Evolutionary conservation across 1,140 invertebrate genomes (phyloP), one percentile per base, ranked within the genome.

Genomic region (Camponotus pennsylvanicus): DNA sequence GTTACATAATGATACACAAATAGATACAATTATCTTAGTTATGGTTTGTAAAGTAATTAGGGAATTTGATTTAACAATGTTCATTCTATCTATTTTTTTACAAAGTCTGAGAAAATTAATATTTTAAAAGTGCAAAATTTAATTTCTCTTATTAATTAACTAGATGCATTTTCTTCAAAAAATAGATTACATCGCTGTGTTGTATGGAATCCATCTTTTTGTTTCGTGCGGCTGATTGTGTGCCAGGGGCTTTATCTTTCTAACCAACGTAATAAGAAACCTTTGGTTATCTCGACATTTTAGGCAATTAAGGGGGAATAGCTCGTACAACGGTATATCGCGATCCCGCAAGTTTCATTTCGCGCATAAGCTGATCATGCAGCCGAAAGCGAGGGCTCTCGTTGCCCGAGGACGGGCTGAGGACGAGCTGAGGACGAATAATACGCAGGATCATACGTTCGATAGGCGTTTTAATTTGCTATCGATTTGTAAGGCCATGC

Each of bases 391-490:
- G 55, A 83, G 79, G 69, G 69, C 67, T 73, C 79, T 83, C 55
- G 79, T 83, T 61, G 40, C 13, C 40, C 9, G 80, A 45, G 52
- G 18, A 52, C 9, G 42, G 21, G 76, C 57, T 69, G 27, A 27
- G 27, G 27, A 27, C 27, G 27, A 27, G 27, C 64, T 42, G 70
- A 73, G 52, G 70, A 59, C 55, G 78, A 37, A 45, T 42, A 89
- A 69, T 76, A 57, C 45, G 79, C 7, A n/a, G 77, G 52, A 27
- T 40, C 86, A 86, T 84, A 90, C 83, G 70, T 49, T 70, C 63
- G 78, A 90, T 78, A 73, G 57, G 78, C 86, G 83, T 88, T 90
- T 90, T 91, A 90, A 91, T 91, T 88, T 90, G 79, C 64, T 69
- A 84, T 66, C 78, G 85, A 91, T 91, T 75, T 55, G 37, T 87